Percentiles rank a stretch among this genome's conserved stretches.
Conservation (phyloP, 2,113 vertebrate species). For the Psilopsiagon aurifrons region DNA sequence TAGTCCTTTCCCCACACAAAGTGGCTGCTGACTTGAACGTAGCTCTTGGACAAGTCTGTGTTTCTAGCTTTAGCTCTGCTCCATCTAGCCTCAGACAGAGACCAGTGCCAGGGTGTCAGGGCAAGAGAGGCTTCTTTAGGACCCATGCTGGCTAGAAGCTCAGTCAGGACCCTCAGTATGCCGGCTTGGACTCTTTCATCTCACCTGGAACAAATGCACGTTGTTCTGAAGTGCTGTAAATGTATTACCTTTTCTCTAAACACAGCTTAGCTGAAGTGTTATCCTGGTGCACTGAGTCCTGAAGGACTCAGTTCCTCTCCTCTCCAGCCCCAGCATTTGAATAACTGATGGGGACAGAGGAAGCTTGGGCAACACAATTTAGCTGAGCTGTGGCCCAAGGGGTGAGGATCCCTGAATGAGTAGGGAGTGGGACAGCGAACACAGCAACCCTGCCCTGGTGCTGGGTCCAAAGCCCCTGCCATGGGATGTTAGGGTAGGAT, state of each 20-base stretch:
- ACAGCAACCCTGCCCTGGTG: not conserved
- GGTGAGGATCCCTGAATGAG: not conserved
- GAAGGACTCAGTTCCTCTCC: not conserved
- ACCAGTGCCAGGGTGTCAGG: not conserved
- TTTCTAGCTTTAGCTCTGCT: not conserved
- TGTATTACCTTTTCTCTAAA: not conserved
- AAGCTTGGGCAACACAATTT: not conserved
- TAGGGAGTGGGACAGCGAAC: accelerated
- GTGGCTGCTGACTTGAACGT: not conserved
- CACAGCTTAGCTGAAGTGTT: not conserved
- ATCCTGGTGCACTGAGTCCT: not conserved
- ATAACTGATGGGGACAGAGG: not conserved
- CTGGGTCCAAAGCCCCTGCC: not conserved
- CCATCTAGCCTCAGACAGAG: not conserved
- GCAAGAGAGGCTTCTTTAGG: not conserved
- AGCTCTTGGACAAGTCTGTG: not conserved
- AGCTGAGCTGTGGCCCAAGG: not conserved
- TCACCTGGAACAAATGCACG: accelerated
- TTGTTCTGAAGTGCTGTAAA: not conserved
- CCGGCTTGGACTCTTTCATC: not conserved
- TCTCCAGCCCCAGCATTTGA: not conserved
- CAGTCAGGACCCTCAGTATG: not conserved
- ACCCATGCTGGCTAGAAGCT: not conserved
- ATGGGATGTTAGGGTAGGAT: accelerated
- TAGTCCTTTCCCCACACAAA: not conserved